Conservation (phyloP, 2,888 invertebrate genomes). For the Phengaris alcon region DNA sequence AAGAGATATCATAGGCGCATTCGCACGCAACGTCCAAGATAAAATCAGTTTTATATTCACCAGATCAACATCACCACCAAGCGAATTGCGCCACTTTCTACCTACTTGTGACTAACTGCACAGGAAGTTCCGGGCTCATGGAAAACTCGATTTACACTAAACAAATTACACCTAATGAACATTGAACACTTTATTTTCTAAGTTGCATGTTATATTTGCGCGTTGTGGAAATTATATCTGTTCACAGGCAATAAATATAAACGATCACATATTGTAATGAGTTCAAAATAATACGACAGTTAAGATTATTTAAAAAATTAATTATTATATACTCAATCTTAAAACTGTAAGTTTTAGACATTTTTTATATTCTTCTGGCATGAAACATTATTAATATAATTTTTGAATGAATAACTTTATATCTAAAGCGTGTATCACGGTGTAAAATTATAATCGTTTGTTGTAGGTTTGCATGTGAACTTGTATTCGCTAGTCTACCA, state of each 20-base stretch:
- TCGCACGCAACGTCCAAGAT: constrained; percentile 52
- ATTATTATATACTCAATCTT: too few relatives aligned
- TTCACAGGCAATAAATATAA: neutral
- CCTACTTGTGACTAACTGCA: constrained; percentile 38
- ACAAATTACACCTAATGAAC: constrained; percentile 6
- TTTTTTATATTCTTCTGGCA: too few relatives aligned
- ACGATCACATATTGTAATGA: too few relatives aligned
- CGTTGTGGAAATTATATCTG: neutral
- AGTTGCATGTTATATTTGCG: neutral
- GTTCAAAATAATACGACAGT: too few relatives aligned
- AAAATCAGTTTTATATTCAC: constrained; percentile 41
- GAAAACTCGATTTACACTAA: constrained; percentile 16
- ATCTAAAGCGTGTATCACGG: too few relatives aligned
- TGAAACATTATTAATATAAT: too few relatives aligned
- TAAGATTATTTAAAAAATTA: too few relatives aligned
- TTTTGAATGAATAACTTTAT: too few relatives aligned
- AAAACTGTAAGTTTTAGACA: too few relatives aligned
- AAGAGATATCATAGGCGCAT: constrained; percentile 44
- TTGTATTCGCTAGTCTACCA: too few relatives aligned
- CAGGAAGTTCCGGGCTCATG: constrained; percentile 39
- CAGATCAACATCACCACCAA: constrained; percentile 44
- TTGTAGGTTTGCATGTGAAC: too few relatives aligned
- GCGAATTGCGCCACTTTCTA: constrained; percentile 47
- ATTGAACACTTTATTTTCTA: constrained; percentile 7
- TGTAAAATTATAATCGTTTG: too few relatives aligned